Conservation (phyloP, 2,797 vertebrate genomes). For the Petrocephalus schoutedeni region DNA sequence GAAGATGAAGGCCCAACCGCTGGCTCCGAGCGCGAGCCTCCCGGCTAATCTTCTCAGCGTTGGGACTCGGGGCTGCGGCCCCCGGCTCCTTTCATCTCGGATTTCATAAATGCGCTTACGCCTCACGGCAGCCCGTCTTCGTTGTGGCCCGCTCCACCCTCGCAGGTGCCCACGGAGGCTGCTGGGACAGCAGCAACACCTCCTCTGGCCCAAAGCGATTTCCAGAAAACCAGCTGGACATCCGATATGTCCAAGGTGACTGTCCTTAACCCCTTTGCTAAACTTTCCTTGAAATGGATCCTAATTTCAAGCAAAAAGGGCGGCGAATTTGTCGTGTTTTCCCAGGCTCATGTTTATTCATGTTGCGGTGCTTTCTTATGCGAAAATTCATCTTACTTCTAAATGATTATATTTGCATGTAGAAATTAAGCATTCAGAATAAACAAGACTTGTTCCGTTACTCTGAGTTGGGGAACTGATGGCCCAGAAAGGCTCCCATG, state of each 20-base stretch:
- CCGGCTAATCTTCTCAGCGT: slow-evolving; percentile 20
- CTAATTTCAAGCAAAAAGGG: background rate
- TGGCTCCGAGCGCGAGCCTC: background rate
- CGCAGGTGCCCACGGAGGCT: slow-evolving; percentile 26
- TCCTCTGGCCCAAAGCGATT: slow-evolving; percentile 34
- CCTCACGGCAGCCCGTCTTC: slow-evolving; percentile 29
- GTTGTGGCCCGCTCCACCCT: background rate
- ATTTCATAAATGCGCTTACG: slow-evolving; percentile 56
- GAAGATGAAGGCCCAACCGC: background rate
- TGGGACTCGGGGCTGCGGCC: slow-evolving; percentile 36
- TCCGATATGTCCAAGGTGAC: background rate
- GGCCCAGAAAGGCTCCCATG: background rate
- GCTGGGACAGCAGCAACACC: slow-evolving; percentile 25
- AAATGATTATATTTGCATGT: background rate
- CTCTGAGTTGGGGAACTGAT: background rate
- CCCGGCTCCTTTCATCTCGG: slow-evolving; percentile 48
- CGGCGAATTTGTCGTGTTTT: background rate
- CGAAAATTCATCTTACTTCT: slow-evolving; percentile 7
- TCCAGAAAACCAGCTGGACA: background rate
- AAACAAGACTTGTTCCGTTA: slow-evolving; percentile 9
- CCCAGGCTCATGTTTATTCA: background rate
- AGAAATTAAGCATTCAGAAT: background rate
- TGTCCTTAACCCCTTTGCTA: background rate
- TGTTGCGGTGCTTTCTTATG: background rate
- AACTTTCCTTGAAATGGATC: background rate